These are phyloP conservation scores for Gnatocerus cornutus DNA, from an alignment of 2,888 invertebrate genomes.

Conservation along the genomic window DNA sequence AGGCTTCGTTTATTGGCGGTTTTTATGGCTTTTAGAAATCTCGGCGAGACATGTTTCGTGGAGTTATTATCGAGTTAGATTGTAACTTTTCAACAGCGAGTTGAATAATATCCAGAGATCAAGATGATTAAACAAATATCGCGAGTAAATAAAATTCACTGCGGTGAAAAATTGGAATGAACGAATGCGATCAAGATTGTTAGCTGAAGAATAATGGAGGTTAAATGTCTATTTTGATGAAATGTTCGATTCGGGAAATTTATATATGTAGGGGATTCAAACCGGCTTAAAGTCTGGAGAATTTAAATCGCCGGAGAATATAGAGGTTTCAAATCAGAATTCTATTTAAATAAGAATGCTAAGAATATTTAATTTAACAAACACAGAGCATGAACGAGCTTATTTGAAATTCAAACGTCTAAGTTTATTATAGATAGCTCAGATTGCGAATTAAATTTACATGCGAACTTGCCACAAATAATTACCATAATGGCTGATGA, in stretches of 20 bases:
- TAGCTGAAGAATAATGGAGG: conserved; percentile 47
- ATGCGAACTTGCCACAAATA: conserved; percentile 12
- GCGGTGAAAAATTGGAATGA: conserved; percentile 41
- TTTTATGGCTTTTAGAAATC: conserved; percentile 40
- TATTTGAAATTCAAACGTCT: conserved; percentile 38
- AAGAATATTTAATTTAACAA: conserved; percentile 46
- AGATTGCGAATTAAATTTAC: conserved; percentile 14
- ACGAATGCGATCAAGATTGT: conserved; percentile 44
- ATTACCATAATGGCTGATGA: conserved; percentile 22
- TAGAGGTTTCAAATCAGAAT: conserved; percentile 31
- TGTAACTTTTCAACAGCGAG: conserved; percentile 11
- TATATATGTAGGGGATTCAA: conserved; percentile 37
- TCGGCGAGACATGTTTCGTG: conserved; percentile 8
- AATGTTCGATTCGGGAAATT: conserved; percentile 44
- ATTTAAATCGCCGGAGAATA: conserved; percentile 41
- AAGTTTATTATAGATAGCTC: conserved; percentile 11
- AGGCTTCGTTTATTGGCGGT: conserved; percentile 39
- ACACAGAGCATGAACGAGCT: conserved; percentile 29
- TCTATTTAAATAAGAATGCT: conserved; percentile 43
- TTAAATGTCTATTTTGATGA: conserved; percentile 48
- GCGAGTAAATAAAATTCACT: conserved; percentile 36
- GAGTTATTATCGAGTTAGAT: conserved; percentile 31
- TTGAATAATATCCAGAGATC: conserved; percentile 14
- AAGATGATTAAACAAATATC: conserved; percentile 37
- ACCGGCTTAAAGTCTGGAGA: conserved; percentile 28